Base-by-base conservation (phyloP, 2,113 vertebrate genomes). In the Isurus oxyrinchus region DNA sequence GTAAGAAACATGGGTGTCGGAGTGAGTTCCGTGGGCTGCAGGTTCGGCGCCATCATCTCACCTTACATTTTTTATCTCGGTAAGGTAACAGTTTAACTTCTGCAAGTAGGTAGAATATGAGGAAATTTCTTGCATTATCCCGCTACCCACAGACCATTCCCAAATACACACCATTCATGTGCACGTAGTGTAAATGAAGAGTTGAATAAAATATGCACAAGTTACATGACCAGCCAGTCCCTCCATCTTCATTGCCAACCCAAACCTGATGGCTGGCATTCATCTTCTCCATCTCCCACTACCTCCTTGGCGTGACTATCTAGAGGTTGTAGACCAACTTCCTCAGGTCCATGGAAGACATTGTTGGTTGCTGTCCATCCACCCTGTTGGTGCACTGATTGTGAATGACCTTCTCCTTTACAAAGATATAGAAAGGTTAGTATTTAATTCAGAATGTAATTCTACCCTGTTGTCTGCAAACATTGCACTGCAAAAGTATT, bases 11-110 rank as follows among this genome's bases (percentile, higher is more conserved):
- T 76, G 72, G 72, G 72, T 76, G 72, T 76, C 27, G 72, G 72
- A 35, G 25, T 76, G 8, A 76, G 72, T 35, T 76, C 31, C 35
- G 35, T 76, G 72, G 31, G 31, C 31, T 8, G 72, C 31, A 76
- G 72, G 31, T 76, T 76, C 11, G 72, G 72, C 11, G 72, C 40
- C 97, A 98, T 98, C 97, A 96, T 99, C 96, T 98, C 98, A 0
- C 98, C 99, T 21, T 99, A 98, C 95, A 97, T 99, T 10, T 97
- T 98, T 87, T 98, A 98, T 96, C 97, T 99, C 0, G 98, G 99
- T 99, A 96, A 98, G 98, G 97, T 61, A 16, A 94, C 21, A 53
- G 49, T 53, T 88, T 55, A 55, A 8, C 8, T 31, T 76, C 31
- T 76, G 31, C 35, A 35, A 0, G 27, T 31, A 76, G 31, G 31